Conservation (phyloP, 2,113 vertebrate species). For the Ameiurus melas region DNA sequence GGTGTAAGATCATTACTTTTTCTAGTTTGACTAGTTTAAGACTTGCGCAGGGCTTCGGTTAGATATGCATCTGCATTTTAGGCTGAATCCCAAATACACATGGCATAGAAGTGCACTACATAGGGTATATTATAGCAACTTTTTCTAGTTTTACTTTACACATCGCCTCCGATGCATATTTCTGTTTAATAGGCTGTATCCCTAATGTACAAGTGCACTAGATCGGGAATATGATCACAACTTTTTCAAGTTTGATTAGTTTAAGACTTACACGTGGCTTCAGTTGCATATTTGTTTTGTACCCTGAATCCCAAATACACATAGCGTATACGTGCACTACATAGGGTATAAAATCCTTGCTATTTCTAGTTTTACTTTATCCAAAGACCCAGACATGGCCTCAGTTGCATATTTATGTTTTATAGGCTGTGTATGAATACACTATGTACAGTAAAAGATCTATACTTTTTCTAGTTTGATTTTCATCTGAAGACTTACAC, state of each 20-base stretch:
- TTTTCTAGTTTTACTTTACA: background rate
- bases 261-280: background rate
- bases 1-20: background rate
- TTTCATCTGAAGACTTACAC: background rate
- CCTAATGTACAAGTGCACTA: too few species aligned
- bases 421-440: too few species aligned
- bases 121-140: background rate
- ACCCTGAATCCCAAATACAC: background rate
- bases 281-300: background rate
- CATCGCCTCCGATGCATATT: too few species aligned
- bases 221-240: too few species aligned
- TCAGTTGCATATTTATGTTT: background rate
- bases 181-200: too few species aligned
- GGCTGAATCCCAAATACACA: background rate
- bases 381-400: background rate
- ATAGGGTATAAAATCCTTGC: background rate
- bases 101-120: background rate
- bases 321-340: background rate
- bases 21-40: background rate
- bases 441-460: background rate
- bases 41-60: background rate
- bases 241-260: background rate
- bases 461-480: background rate
- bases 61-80: background rate
- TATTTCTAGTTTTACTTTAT: background rate